Percentiles rank a stretch among this genome's conserved stretches.
phyloP scores from a whole-genome alignment of 2,113 vertebrate genomes.

The Orthochromis indermauri region DNA sequence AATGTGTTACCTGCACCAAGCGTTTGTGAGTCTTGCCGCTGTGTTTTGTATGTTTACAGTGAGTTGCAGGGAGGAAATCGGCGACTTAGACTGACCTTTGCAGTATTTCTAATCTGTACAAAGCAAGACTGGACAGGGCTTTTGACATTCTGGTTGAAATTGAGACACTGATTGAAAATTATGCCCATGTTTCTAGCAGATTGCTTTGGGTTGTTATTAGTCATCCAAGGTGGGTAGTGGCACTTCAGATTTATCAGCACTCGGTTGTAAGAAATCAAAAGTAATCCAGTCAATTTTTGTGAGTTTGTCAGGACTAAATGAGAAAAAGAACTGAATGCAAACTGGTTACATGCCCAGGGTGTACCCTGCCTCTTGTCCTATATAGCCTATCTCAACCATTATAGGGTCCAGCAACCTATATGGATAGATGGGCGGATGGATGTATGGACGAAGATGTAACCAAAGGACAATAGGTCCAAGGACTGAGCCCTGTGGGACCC shows the following conservation, averaged over 20 bases:
- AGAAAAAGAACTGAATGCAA: neutral
- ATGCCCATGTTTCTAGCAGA: neutral
- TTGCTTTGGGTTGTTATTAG: neutral
- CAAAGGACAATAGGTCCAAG: neutral
- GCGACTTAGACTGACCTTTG: rapidly evolving
- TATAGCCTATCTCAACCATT: neutral
- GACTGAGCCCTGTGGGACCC: neutral
- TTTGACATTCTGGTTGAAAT: neutral
- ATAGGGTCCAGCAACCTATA: neutral
- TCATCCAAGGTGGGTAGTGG: neutral
- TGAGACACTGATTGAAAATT: neutral
- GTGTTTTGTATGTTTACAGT: neutral
- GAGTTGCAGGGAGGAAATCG: neutral
- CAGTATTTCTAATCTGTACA: neutral
- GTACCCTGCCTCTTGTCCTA: neutral
- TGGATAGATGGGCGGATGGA: neutral
- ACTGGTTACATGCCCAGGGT: neutral
- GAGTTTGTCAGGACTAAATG: neutral
- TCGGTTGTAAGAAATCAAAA: neutral
- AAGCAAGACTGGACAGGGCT: neutral
- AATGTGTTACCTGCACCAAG: neutral
- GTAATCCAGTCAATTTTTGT: neutral
- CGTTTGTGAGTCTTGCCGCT: rapidly evolving
- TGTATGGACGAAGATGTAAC: neutral
- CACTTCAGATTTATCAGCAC: neutral